phyloP scores from a whole-genome alignment of 2,797 vertebrate genomes.

The Scyliorhinus canicula region DNA sequence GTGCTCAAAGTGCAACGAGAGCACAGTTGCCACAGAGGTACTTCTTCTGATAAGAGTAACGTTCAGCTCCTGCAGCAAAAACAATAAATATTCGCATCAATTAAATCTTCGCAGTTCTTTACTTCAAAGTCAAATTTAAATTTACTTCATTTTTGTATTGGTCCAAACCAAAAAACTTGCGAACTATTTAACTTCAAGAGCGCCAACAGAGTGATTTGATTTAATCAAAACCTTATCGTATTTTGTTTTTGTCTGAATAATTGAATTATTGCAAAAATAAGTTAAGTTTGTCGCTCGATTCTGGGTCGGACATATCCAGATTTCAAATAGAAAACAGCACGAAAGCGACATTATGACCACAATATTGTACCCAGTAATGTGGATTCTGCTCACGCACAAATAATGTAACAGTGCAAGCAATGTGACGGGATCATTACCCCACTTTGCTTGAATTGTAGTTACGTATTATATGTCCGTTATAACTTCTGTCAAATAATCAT shows the following conservation, averaged over 20 bases:
- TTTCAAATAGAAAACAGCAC: background rate
- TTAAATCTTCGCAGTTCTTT: background rate
- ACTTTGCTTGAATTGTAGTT: background rate
- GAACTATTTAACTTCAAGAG: background rate
- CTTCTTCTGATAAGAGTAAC: background rate
- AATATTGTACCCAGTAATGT: background rate
- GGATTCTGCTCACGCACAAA: background rate
- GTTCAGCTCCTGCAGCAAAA: background rate
- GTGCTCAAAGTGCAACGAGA: background rate
- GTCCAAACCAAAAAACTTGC: background rate
- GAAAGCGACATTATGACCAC: background rate
- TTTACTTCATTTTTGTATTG: background rate
- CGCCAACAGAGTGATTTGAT: background rate
- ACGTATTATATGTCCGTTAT: no score
- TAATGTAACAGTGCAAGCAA: background rate
- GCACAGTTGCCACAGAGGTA: background rate
- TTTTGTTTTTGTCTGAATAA: background rate
- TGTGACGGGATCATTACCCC: background rate
- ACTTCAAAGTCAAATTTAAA: background rate
- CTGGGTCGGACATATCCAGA: background rate
- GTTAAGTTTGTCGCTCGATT: background rate
- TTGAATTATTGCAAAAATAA: background rate
- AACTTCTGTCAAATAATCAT: slow-evolving; percentile 17
- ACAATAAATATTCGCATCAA: background rate
- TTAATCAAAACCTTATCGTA: background rate